These are phyloP conservation scores for Sphaerophoria taeniata DNA, from an alignment of 2,888 invertebrate genomes.

Conservation along the genomic window DNA sequence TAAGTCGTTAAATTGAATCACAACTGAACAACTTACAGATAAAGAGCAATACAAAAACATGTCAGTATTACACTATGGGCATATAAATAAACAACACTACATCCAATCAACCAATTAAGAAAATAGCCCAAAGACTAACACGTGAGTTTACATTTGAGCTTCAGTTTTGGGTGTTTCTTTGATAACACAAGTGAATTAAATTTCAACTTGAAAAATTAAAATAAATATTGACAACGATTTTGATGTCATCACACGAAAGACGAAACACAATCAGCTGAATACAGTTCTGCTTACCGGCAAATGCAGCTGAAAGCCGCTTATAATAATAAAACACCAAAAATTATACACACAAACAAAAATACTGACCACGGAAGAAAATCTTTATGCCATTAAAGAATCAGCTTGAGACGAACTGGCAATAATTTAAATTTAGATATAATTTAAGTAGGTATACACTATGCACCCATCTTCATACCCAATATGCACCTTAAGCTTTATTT, in stretches of 20 bases:
- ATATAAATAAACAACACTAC: conserved; percentile 9
- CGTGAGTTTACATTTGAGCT: conserved; percentile 29
- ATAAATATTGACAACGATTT: not conserved
- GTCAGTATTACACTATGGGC: conserved; percentile 45
- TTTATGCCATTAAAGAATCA: not conserved
- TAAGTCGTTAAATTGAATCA: conserved; percentile 45
- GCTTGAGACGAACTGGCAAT: not conserved
- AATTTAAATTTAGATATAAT: conserved; percentile 4
- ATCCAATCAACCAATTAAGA: conserved; percentile 62
- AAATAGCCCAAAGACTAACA: conserved; percentile 54
- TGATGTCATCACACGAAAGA: not conserved
- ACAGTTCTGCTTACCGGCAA: not conserved
- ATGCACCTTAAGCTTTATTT: conserved; percentile 32
- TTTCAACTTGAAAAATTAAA: conserved; percentile 2
- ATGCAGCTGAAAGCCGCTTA: not conserved
- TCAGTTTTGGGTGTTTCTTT: not conserved
- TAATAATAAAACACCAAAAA: not conserved
- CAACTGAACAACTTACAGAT: conserved; percentile 37
- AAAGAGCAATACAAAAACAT: conserved; percentile 25
- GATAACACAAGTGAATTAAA: not conserved
- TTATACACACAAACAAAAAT: not conserved
- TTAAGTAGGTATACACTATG: not conserved
- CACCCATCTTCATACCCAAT: not conserved
- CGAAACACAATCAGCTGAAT: not conserved
- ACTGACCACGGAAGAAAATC: not conserved